These are phyloP conservation scores for Dryococelus australis DNA, from an alignment of 2,888 invertebrate genomes.

Conservation along the genomic window DNA sequence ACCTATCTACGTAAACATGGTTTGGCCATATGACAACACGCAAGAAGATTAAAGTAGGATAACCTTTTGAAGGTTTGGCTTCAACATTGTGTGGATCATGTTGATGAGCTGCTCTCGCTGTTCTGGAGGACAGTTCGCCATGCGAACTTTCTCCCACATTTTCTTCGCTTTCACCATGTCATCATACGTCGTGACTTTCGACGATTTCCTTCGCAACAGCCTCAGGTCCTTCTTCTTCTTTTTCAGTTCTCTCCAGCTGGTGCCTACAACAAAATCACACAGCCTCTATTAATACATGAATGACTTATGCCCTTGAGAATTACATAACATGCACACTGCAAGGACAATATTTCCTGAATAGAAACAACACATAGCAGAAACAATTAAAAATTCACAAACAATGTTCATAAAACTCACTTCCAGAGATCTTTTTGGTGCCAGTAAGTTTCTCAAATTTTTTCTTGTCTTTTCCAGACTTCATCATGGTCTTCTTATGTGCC, in stretches of 20 bases:
- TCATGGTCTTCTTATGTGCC: background rate
- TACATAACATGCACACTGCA: too few species aligned
- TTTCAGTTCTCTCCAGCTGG: constrained; percentile 75
- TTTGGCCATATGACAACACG: too few species aligned
- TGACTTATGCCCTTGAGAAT: too few species aligned
- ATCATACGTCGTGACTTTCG: constrained; percentile 58
- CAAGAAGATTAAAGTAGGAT: background rate
- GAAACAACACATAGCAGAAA: too few species aligned
- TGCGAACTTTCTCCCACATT: constrained; percentile 66
- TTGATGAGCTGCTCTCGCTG: constrained; percentile 65
- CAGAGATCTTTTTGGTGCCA: background rate
- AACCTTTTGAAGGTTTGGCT: constrained; percentile 56
- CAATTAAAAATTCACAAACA: too few species aligned
- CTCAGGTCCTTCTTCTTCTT: constrained; percentile 68
- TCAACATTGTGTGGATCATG: constrained; percentile 69
- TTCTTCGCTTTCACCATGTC: constrained; percentile 65
- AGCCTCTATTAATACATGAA: too few species aligned
- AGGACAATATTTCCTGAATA: too few species aligned
- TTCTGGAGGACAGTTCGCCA: constrained; percentile 64
- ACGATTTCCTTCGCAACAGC: constrained; percentile 57
- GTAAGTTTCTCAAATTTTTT: background rate
- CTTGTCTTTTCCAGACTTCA: background rate
- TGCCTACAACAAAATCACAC: background rate
- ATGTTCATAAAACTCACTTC: background rate
- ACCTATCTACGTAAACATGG: too few species aligned